Conservation (phyloP, 35 echinoderm and acorn worm species). For the Heliocidaris erythrogramma region DNA sequence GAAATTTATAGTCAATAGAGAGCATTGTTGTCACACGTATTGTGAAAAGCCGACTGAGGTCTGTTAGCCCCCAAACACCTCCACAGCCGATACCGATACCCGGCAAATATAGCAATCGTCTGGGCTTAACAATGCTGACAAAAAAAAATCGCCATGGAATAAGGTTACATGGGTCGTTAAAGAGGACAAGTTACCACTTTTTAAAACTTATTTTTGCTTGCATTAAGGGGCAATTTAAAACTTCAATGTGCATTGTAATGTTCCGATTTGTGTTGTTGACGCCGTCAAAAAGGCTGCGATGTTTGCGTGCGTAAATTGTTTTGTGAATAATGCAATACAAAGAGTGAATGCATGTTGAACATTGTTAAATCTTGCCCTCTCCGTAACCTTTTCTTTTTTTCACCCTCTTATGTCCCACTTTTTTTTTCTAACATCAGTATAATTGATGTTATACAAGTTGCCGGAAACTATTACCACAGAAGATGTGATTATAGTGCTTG, state of each 20-base stretch:
- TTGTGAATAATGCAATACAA: background rate
- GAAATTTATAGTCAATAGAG: background rate
- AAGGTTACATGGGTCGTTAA: background rate
- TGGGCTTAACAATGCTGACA: background rate
- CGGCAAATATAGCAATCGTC: background rate
- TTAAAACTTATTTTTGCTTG: background rate
- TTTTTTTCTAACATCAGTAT: background rate
- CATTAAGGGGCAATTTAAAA: background rate
- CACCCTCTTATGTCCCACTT: background rate
- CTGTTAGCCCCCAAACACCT: slow-evolving; percentile 1
- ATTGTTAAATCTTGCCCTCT: background rate
- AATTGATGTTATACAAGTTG: background rate
- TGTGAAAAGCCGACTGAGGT: background rate
- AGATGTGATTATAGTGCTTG: no score
- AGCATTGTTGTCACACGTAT: background rate
- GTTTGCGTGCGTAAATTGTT: background rate
- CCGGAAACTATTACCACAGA: background rate
- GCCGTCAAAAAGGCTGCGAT: background rate
- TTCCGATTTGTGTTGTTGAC: background rate
- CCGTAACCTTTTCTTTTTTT: background rate
- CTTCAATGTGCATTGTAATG: background rate
- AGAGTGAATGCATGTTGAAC: background rate
- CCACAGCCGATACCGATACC: background rate
- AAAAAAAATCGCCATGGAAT: background rate
- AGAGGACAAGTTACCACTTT: slow-evolving; percentile 8